phyloP scores from a whole-genome alignment of 1,140 invertebrate species.

The Antheraea mylitta region DNA sequence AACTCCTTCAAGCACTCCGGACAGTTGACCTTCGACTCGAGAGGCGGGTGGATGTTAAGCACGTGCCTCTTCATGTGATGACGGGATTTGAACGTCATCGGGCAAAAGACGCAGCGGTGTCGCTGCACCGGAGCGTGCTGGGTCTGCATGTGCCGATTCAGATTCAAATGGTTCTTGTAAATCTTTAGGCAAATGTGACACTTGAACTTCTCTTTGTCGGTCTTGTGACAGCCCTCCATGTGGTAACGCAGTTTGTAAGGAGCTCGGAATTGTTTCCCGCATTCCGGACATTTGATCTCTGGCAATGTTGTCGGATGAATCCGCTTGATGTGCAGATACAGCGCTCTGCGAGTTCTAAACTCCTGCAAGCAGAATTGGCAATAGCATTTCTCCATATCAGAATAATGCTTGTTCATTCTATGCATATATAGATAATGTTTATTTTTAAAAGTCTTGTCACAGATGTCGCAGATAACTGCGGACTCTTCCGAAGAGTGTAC shows the following conservation, averaged over 20 bases:
- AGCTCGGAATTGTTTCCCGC: conserved; percentile 59
- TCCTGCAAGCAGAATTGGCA: conserved; percentile 70
- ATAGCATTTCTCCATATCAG: conserved; percentile 61
- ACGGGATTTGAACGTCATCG: conserved; percentile 63
- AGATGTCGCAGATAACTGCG: conserved; percentile 60
- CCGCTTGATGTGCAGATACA: conserved; percentile 62
- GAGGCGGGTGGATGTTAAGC: conserved; percentile 64
- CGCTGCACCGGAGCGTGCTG: conserved; percentile 58
- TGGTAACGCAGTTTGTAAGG: conserved; percentile 66
- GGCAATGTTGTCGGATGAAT: conserved; percentile 61
- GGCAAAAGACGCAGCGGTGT: conserved; percentile 65
- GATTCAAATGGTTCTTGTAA: conserved; percentile 60
- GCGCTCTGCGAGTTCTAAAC: conserved; percentile 54
- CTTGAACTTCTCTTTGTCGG: conserved; percentile 57
- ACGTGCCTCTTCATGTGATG: conserved; percentile 70
- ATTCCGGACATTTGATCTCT: conserved; percentile 61
- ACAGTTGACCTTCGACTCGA: conserved; percentile 68
- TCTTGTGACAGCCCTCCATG: conserved; percentile 48
- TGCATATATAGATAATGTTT: conserved; percentile 74
- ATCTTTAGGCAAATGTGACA: conserved; percentile 63
- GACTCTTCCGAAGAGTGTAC: conserved; percentile 66
- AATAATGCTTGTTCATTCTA: conserved; percentile 70
- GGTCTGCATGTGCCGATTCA: conserved; percentile 60
- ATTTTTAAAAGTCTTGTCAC: conserved; percentile 69
- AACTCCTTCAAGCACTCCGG: conserved; percentile 69